These are phyloP conservation scores for Pantelozetes paolii DNA, from an alignment of 2,888 invertebrate species.

Conservation along the genomic window DNA sequence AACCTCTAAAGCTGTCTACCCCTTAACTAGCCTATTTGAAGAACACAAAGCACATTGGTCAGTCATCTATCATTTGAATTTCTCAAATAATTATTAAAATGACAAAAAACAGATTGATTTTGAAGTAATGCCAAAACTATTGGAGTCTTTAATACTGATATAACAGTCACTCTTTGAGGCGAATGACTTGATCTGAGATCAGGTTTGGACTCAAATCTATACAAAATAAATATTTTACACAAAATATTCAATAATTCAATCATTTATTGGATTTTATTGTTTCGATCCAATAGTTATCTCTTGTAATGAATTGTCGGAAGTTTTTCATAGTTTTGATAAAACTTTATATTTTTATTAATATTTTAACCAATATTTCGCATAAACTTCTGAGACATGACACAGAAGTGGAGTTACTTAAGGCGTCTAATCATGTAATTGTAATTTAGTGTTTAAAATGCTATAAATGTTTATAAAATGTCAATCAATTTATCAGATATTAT, in stretches of 20 bases:
- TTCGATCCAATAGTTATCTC: background rate
- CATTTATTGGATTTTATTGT: no score
- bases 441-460: background rate
- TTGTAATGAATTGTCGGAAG: background rate
- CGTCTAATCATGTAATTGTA: slow-evolving; percentile 13
- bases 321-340: background rate
- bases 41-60: no score
- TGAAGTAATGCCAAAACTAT: background rate
- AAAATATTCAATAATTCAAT: no score
- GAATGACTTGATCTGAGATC: background rate
- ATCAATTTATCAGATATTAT: slow-evolving; percentile 7
- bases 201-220: background rate
- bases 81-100: background rate
- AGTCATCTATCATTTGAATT: no score
- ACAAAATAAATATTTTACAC: background rate
- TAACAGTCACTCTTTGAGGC: background rate
- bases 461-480: slow-evolving; percentile 12
- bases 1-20: no score
- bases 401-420: background rate
- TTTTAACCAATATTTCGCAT: background rate
- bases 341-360: background rate
- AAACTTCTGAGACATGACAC: background rate
- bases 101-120: background rate
- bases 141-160: background rate
- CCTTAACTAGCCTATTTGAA: no score